Percentiles rank a stretch among this genome's conserved stretches.
Evolutionary conservation across 2,888 invertebrate species (phyloP).

Genomic region (Heliconius ethilla): DNA sequence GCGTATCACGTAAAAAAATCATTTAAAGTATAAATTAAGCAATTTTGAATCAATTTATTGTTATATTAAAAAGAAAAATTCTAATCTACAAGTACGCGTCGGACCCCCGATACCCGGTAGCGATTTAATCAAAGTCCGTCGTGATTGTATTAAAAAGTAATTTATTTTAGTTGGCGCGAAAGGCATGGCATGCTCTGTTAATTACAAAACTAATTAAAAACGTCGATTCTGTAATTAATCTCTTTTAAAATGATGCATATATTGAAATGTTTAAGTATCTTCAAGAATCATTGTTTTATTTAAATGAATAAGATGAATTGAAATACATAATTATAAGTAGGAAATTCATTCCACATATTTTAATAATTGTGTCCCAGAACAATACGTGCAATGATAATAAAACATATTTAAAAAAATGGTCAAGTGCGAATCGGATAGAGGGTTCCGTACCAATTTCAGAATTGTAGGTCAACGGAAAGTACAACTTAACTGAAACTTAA

Average conservation of each 20-base stretch:
- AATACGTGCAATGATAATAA: neutral
- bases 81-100: slow-evolving; percentile 22
- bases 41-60: neutral
- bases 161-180: slow-evolving; percentile 74
- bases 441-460: no score
- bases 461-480: neutral
- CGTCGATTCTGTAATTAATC: slow-evolving; percentile 79
- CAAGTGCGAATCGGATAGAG: neutral
- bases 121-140: slow-evolving; percentile 63
- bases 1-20: neutral
- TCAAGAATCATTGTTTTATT: slow-evolving; percentile 31
- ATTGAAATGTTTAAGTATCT: slow-evolving; percentile 38
- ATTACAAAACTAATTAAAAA: slow-evolving; percentile 80
- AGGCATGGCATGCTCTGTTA: slow-evolving; percentile 70
- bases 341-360: no score
- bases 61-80: neutral
- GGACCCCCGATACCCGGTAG: slow-evolving; percentile 37
- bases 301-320: neutral
- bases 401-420: neutral
- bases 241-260: slow-evolving; percentile 51
- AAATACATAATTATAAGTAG: neutral
- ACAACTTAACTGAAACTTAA: neutral
- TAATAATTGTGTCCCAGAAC: neutral
- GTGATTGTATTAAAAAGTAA: slow-evolving; percentile 78
- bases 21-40: neutral